Percentiles rank a stretch among this genome's conserved stretches.
Conservation (phyloP, 2,113 vertebrate genomes). For the Tragulus kanchil region DNA sequence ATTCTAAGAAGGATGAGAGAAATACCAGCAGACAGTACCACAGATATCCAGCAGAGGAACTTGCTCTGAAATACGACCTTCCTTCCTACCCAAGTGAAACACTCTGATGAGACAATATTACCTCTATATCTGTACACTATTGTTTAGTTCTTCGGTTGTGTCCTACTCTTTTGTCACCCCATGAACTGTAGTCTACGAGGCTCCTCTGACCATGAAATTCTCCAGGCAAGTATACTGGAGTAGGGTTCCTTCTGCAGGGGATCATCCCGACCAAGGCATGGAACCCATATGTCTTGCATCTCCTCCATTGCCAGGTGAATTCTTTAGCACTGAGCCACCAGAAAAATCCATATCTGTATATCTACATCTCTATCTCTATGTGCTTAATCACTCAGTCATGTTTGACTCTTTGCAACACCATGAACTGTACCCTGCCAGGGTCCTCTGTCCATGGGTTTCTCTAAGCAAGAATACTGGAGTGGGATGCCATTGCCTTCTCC, state of each 20-base stretch:
- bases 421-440: background rate
- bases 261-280: background rate
- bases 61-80: background rate
- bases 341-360: background rate
- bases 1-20: background rate
- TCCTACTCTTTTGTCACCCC: background rate
- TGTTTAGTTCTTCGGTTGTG: background rate
- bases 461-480: background rate
- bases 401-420: background rate
- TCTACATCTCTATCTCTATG: background rate
- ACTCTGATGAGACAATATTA: background rate
- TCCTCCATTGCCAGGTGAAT: background rate
- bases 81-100: background rate
- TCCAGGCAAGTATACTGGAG: background rate
- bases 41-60: background rate
- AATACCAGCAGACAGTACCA: background rate
- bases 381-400: background rate
- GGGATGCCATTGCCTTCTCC: background rate
- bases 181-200: rapidly evolving
- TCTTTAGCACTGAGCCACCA: background rate
- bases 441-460: background rate
- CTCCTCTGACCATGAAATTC: background rate
- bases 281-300: background rate
- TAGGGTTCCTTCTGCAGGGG: background rate
- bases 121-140: background rate